Evolutionary conservation across 2,797 vertebrate species (phyloP).

Genomic region (Pristis pectinata): DNA sequence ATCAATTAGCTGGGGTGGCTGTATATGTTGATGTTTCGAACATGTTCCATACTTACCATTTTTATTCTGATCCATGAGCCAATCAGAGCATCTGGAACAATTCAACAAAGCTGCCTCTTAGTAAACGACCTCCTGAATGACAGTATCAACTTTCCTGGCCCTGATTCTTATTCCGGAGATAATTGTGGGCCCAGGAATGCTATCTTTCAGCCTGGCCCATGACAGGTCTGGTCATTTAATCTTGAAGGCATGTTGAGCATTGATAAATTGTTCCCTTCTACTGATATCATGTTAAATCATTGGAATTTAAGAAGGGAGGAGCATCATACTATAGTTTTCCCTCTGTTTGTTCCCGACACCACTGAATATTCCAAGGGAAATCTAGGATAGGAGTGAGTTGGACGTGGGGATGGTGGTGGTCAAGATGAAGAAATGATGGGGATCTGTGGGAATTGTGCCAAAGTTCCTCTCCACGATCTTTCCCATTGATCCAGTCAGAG

Average conservation of each 20-base stretch:
- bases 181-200: not conserved
- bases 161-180: not conserved
- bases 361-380: not conserved
- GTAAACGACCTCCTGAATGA: not conserved
- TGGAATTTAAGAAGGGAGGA: not conserved
- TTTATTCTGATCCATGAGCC: not conserved
- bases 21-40: slow-evolving; percentile 23
- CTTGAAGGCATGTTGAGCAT: not conserved
- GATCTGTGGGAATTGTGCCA: not conserved
- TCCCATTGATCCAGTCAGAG: not conserved
- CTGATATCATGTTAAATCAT: no score
- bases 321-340: no score
- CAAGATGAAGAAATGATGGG: no score
- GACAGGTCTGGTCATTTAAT: not conserved
- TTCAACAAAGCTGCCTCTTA: not conserved
- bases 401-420: not conserved
- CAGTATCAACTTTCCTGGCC: not conserved
- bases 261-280: not conserved
- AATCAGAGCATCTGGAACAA: not conserved
- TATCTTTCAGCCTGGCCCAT: not conserved
- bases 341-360: no score
- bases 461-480: not conserved
- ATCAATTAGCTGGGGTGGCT: slow-evolving; percentile 13
- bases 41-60: not conserved
- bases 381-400: not conserved